Conservation (phyloP, 1,140 invertebrate genomes). For the Ganaspis sp. region DNA sequence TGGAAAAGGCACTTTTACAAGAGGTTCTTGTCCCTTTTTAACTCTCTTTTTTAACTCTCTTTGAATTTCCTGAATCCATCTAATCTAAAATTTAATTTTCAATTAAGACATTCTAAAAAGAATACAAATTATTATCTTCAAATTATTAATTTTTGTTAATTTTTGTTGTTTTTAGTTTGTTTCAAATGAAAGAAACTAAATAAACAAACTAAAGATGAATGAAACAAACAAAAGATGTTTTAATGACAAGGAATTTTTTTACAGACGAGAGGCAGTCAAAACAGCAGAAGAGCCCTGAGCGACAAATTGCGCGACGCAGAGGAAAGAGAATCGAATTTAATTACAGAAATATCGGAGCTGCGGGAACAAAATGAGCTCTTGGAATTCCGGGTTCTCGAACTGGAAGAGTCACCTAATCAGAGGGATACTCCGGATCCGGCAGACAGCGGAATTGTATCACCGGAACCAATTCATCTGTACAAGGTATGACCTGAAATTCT, state of each 20-base stretch:
- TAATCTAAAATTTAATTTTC: no score
- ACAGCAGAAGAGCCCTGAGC: conserved; percentile 59
- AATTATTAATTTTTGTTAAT: no score
- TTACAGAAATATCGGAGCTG: conserved; percentile 74
- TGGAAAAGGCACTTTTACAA: conserved; percentile 71
- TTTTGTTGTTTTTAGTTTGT: no score
- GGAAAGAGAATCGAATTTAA: conserved; percentile 71
- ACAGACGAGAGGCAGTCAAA: conserved; percentile 64
- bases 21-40: conserved; percentile 57
- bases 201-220: no score
- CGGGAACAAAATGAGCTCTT: conserved; percentile 76
- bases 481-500: conserved; percentile 51
- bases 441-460: conserved; percentile 69
- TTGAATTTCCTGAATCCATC: not conserved
- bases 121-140: no score
- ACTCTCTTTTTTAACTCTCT: not conserved
- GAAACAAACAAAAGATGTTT: not conserved
- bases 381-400: conserved; percentile 76
- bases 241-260: conserved; percentile 22
- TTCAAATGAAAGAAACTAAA: no score
- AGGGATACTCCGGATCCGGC: conserved; percentile 63
- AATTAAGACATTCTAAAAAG: no score
- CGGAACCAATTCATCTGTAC: conserved; percentile 65
- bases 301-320: conserved; percentile 67
- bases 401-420: conserved; percentile 68